Conservation (phyloP, 2,797 vertebrate genomes). For the Neoniphon sammara region DNA sequence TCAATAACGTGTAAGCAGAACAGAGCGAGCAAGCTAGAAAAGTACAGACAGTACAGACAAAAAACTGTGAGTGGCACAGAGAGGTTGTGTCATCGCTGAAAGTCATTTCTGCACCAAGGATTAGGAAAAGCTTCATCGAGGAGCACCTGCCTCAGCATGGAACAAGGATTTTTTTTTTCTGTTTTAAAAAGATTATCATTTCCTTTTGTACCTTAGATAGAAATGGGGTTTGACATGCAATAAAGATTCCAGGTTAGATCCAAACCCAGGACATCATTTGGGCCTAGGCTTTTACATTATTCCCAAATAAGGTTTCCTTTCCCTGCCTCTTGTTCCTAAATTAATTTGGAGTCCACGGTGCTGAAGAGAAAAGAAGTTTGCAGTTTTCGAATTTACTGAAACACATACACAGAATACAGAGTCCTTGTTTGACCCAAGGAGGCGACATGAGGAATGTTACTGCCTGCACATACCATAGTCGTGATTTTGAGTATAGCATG, state of each 20-base stretch:
- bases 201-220: too few relatives aligned
- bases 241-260: too few relatives aligned
- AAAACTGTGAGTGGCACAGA: neutral
- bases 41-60: neutral
- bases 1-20: constrained; percentile 32
- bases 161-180: too few relatives aligned
- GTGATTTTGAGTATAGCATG: neutral
- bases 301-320: neutral
- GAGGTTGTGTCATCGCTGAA: constrained; percentile 16
- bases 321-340: neutral
- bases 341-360: constrained; percentile 2
- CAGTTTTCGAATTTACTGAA: neutral
- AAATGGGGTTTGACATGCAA: too few relatives aligned
- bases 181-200: too few relatives aligned
- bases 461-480: constrained; percentile 11
- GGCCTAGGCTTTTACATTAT: neutral
- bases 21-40: constrained; percentile 3
- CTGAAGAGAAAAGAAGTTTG: constrained; percentile 5
- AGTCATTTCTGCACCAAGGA: constrained; percentile 6
- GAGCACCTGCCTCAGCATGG: neutral
- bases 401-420: neutral
- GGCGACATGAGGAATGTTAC: constrained; percentile 7
- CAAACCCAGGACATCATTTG: too few relatives aligned
- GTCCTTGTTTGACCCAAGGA: constrained; percentile 6
- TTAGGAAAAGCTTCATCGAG: neutral